Conservation (phyloP, 2,797 vertebrate genomes). For the Caiman crocodilus region DNA sequence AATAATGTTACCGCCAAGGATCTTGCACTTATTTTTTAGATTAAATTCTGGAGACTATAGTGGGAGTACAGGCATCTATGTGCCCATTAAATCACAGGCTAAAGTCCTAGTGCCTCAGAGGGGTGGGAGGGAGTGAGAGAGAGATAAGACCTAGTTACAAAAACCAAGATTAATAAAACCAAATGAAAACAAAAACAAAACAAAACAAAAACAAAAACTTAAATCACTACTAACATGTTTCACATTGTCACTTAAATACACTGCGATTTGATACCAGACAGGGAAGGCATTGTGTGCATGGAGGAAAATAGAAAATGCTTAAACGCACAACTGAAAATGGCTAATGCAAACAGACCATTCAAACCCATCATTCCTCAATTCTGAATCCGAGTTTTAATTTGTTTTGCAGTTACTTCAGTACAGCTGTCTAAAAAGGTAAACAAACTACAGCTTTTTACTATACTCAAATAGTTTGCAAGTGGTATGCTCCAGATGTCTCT, state of each 20-base stretch:
- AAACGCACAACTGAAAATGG: conserved; percentile 58
- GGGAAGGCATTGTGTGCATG: conserved; percentile 54
- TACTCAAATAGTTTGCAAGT: conserved; percentile 75
- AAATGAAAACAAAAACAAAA: not conserved
- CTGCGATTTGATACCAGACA: conserved; percentile 60
- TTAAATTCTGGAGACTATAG: not conserved
- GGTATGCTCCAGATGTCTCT: conserved; percentile 82
- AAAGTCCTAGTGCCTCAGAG: conserved; percentile 53
- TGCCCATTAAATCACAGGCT: conserved; percentile 41
- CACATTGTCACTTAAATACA: conserved; percentile 60
- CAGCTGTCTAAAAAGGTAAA: conserved; percentile 79
- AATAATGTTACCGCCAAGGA: not conserved
- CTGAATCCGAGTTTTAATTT: conserved; percentile 67
- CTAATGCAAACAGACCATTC: conserved; percentile 66
- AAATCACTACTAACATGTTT: conserved; percentile 64
- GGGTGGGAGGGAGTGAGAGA: not conserved
- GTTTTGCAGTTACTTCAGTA: conserved; percentile 72
- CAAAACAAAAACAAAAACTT: conserved; percentile 35
- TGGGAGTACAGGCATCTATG: conserved; percentile 40
- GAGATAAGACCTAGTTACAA: not conserved
- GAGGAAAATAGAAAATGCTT: conserved; percentile 39
- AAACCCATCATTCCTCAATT: conserved; percentile 51
- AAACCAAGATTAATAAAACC: not conserved
- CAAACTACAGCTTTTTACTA: conserved; percentile 88
- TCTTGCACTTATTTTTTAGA: not conserved